These are phyloP conservation scores for Etia nguti DNA, from an alignment of 2,113 vertebrate genomes.

Conservation along the genomic window DNA sequence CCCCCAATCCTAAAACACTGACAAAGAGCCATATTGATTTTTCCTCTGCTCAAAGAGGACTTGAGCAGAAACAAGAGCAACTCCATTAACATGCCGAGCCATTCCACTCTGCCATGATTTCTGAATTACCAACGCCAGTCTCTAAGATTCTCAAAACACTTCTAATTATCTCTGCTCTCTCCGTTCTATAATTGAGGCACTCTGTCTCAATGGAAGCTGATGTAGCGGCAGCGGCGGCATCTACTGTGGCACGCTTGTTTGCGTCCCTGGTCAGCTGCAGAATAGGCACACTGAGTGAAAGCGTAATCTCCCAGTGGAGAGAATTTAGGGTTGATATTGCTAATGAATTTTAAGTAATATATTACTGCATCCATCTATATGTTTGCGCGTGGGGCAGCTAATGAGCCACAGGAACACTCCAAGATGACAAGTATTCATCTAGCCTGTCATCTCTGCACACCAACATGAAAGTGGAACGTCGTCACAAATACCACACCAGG, in stretches of 20 bases:
- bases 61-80: conserved; percentile 31
- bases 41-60: conserved; percentile 29
- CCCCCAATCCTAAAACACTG: conserved; percentile 21
- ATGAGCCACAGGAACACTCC: neutral
- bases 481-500: neutral
- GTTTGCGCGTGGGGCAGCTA: neutral
- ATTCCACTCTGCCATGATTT: conserved; percentile 19
- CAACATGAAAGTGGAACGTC: neutral
- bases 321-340: neutral
- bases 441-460: neutral
- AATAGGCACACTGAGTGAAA: neutral
- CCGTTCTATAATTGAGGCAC: conserved; percentile 24
- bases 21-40: conserved; percentile 57
- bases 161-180: conserved; percentile 41
- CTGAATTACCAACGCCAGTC: conserved; percentile 39
- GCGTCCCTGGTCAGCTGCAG: neutral
- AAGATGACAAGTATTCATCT: neutral
- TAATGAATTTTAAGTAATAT: neutral
- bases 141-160: conserved; percentile 25
- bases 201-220: neutral
- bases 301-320: neutral
- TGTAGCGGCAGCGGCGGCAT: neutral
- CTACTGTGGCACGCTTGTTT: neutral
- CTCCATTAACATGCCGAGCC: conserved; percentile 50
- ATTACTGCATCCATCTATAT: neutral